Evolutionary conservation across 2,113 vertebrate genomes (phyloP), one percentile per base, ranked within the genome.

Genomic region (Corapipo altera): DNA sequence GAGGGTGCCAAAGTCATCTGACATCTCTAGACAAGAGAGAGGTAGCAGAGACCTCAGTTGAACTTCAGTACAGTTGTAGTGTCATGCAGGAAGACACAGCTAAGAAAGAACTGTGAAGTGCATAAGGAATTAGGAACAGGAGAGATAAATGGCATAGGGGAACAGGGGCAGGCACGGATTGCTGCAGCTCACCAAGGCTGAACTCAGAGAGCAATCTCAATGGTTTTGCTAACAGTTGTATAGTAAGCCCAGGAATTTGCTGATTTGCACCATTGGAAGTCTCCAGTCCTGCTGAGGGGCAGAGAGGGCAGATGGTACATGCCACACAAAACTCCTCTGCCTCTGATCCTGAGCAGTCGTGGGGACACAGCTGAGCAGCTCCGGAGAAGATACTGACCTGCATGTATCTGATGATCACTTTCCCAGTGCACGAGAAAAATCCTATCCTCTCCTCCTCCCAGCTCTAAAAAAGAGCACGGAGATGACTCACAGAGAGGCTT

Each of bases 301-400:
- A 87, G 70, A 54, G 55, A 64, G 22, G n/a, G 54, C 23, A 32
- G 33, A 27, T 43, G 58, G 1, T 59, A 10, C 22, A 14, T 55
- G 59, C 23, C 62, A 65, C 22, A 35, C 9, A 62, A 24, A 76
- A 16, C 9, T 52, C 62, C 41, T 64, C 49, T 49, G 35, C n/a
- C 48, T 52, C 61, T 1, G 4, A 82, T 61, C 57, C 66, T 3
- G 1, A 8, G 37, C 8, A 18, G 22, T 0, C 1, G 9, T 11
- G 32, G 22, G 46, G 43, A 15, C 30, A 59, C 16, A 37, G 37
- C 0, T 8, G 6, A 35, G 52, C 27, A 74, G 41, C 73, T 75
- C 70, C 0, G 0, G 58, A 52, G 46, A 54, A 59, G 58, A 91
- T n/a, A 82, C 88, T 48, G 64, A 62, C 64, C 69, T 35, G 32